Base-by-base conservation (phyloP, 2,797 vertebrate species). In the Melanotaenia nigrans region DNA sequence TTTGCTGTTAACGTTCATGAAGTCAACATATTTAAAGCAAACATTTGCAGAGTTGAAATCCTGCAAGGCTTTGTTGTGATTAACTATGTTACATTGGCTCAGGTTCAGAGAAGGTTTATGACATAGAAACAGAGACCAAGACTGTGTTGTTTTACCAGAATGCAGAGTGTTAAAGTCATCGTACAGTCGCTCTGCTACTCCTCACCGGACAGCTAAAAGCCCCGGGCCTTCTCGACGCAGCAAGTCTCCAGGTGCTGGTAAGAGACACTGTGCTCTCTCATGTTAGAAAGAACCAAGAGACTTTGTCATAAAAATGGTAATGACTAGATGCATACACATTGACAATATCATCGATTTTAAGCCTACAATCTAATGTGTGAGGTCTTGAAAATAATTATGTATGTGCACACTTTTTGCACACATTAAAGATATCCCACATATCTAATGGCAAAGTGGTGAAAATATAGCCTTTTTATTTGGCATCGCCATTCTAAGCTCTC, bases 161-260 rank as follows among this genome's bases (percentile, higher is more conserved):
- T 98, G 97, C 75, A 95, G 94, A 62, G 96, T 96, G 68, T 91
- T 98, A 82, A 99, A 98, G 93, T 92, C 96, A 0, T 94, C 96
- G 0, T 95, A 96, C 75, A 90, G 95, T 10, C 95, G 95, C 60
- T 93, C 95, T 53, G 85, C 93, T 59, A 93, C 93, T 42, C 73
- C 93, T 0, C 84, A 86, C 65, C 95, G 94, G 55, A 81, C 92
- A 10, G 28, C 90, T 61, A 98, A 96, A 90, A 99, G 97, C 82
- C 96, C 97, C 0, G 95, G 93, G 68, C 81, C 85, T 8, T 93
- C 95, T 1, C 94, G 96, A 11, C 95, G 96, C 83, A 96, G 95
- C 95, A 99, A 97, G 81, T 99, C 97, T 45, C 97, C 98, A 10
- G 93, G 94, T 78, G 92, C 96, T 94, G 95, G 97, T 99, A 92